Evolutionary conservation across 2,888 invertebrate species (phyloP).

Genomic region (Smittia sp.): DNA sequence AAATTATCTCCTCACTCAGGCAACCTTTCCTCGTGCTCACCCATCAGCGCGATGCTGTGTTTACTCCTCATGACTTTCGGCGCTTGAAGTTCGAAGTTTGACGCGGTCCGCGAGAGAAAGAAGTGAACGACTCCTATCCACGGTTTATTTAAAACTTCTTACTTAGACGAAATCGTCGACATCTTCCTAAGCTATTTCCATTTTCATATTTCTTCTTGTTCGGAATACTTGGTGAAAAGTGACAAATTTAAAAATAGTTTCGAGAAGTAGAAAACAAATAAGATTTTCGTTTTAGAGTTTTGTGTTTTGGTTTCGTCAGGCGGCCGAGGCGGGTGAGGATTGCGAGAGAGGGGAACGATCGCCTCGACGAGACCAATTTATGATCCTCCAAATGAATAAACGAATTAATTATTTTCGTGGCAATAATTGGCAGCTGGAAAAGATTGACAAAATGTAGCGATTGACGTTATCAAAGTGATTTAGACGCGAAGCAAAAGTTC

Average conservation of each 20-base stretch:
- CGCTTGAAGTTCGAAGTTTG: no score
- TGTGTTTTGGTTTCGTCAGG: constrained; percentile 13
- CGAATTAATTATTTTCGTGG: no score
- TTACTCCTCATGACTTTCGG: not conserved
- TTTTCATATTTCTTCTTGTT: constrained; percentile 10
- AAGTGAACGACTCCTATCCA: constrained; percentile 26
- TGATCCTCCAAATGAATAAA: no score
- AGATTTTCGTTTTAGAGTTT: constrained; percentile 5
- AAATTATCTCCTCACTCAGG: not conserved
- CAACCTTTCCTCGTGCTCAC: not conserved
- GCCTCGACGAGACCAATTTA: not conserved
- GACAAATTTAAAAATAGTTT: constrained; percentile 40
- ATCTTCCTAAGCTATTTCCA: constrained; percentile 25
- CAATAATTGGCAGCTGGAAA: not conserved
- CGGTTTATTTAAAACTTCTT: constrained; percentile 22
- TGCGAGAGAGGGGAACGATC: no score
- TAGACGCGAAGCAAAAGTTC: constrained; percentile 16
- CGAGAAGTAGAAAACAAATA: not conserved
- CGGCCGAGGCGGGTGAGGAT: not conserved
- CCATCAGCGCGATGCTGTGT: not conserved
- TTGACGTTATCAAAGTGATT: constrained; percentile 11
- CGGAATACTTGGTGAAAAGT: constrained; percentile 11
- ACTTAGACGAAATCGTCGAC: constrained; percentile 28
- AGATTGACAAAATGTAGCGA: not conserved
- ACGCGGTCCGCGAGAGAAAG: not conserved